Conservation (phyloP, 35 echinoderm and acorn worm genomes). For the Apostichopus japonicus region DNA sequence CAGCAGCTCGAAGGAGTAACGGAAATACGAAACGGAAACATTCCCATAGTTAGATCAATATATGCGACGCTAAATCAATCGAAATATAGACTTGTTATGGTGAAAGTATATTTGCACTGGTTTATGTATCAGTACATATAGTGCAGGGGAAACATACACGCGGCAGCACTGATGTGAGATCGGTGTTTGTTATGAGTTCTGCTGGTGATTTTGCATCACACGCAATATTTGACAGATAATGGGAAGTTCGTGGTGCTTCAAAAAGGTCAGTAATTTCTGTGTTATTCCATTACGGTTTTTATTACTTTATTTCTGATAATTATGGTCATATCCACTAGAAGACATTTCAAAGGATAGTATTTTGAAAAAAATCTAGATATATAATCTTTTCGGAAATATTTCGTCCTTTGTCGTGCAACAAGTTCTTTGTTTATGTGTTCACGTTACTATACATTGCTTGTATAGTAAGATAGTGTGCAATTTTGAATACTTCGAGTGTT, state of each 20-base stretch:
- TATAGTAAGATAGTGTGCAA: too few species aligned
- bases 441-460: too few species aligned
- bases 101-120: background rate
- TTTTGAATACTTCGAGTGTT: too few species aligned
- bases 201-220: background rate
- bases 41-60: background rate
- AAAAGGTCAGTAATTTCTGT: background rate
- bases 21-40: background rate
- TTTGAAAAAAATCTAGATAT: too few species aligned
- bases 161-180: background rate
- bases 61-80: background rate
- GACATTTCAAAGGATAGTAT: too few species aligned
- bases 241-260: background rate
- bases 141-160: background rate
- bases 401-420: too few species aligned
- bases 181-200: background rate
- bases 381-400: too few species aligned
- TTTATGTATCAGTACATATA: background rate
- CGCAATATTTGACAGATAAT: conserved; percentile 1
- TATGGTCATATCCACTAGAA: too few species aligned
- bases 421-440: too few species aligned
- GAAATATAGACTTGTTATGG: background rate
- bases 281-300: too few species aligned
- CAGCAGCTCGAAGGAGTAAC: background rate
- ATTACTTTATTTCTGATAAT: too few species aligned